phyloP scores from a whole-genome alignment of 2,888 invertebrate species.

The Eupithecia abbreviata region DNA sequence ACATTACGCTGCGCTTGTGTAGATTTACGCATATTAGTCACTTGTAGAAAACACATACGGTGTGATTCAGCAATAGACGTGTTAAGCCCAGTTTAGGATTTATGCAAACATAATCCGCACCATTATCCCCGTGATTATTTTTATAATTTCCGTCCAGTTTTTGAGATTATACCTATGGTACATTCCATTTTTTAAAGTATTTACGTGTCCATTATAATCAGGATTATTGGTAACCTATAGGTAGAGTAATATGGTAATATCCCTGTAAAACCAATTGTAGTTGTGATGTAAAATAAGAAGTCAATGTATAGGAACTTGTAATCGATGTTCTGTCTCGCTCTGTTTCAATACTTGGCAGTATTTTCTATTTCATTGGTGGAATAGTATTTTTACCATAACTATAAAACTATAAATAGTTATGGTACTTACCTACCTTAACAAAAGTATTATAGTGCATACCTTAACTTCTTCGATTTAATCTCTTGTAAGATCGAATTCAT shows the following conservation, averaged over 20 bases:
- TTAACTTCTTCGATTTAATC: neutral
- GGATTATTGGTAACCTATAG: neutral
- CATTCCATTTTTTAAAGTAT: constrained; percentile 6
- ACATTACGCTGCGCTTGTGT: too few species aligned
- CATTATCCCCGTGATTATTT: neutral
- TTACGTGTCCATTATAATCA: neutral
- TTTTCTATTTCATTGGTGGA: constrained; percentile 1
- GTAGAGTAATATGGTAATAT: neutral
- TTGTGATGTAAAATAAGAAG: neutral
- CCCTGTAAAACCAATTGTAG: neutral
- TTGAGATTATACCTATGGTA: neutral
- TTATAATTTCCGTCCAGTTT: constrained; percentile 8
- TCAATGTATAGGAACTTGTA: neutral
- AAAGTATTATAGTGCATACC: neutral
- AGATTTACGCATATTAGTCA: too few species aligned
- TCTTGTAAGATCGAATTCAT: neutral
- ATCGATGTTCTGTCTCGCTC: neutral
- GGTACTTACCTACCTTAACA: neutral
- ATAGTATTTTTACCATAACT: neutral
- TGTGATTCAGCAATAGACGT: too few species aligned
- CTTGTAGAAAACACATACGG: too few species aligned
- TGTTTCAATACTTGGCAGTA: neutral
- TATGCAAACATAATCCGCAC: neutral
- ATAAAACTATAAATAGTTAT: too few species aligned
- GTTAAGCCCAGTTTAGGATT: too few species aligned